Evolutionary conservation across 1,140 invertebrate genomes (phyloP), one percentile per base, ranked within the genome.

Genomic region (Bilobella aurantiaca): DNA sequence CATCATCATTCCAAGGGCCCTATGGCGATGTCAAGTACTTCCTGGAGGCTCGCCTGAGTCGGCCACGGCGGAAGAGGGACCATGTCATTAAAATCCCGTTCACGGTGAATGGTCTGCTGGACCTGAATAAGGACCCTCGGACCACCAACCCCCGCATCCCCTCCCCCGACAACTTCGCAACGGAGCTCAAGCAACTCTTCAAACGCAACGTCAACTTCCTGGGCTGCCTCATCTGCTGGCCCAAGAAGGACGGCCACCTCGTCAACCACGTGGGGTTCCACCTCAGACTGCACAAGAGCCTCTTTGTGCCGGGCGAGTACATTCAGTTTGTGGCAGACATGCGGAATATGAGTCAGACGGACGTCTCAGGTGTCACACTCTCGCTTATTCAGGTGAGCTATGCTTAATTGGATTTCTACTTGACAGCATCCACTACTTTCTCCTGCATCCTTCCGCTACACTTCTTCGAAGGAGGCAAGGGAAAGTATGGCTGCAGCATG

Each of bases 21-120:
- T 58, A 58, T 29, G 57, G 57, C 5, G 25, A 58, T 21, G 28
- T 58, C 23, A 58, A 58, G 29, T 58, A 58, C 29, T 58, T 58
- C 23, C 25, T 58, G 5, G 8, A 27, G 14, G 57, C 57, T 14
- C 3, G 12, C 12, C 21, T 58, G 25, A 3, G 2, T 29, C 57
- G 57, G 3, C 57, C 57, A 25, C 27, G 30, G 14, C 8, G 25
- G 8, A 58, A 58, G 23, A 27, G 5, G 5, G 25, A 27, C 29
- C 57, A 58, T 30, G 14, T 31, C 25, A 27, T 30, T 12, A 58
- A 30, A 58, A 29, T 31, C 21, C 57, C 57, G 16, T 31, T 58
- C 28, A 58, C 57, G 16, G 57, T 58, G 5, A 58, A 58, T 30
- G 57, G 57, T 14, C 25, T 58, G 3, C 29, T 58, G 8, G 57